Base-by-base conservation (phyloP, 2,797 vertebrate genomes). In the Rhabdomys pumilio region DNA sequence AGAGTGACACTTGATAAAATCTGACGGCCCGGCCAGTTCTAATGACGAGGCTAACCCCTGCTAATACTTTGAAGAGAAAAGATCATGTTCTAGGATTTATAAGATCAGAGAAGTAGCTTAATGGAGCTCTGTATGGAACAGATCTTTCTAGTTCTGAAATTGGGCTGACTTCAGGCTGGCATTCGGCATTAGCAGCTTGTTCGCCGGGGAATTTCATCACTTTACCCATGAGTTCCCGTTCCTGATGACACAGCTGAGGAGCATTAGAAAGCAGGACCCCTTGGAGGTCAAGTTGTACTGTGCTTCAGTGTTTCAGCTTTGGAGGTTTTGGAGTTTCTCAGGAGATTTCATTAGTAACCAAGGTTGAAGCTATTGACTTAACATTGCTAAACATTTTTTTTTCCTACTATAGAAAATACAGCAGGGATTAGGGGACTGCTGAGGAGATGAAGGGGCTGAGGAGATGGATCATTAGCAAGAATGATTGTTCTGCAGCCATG, bases 31-130 rank as follows among this genome's bases (percentile, higher is more conserved):
- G 90, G 61, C 26, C 93, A 75, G 88, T 76, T 86, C 63, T 86
- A 69, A 92, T 89, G 79, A 86, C 89, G 92, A 93, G 73, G 73
- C 20, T 86, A 79, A 94, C n/a, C 90, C 61, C 57, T 95, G 75
- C 57, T 96, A 59, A 59, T 76, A 86, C 80, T 94, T 93, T 38
- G 59, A 94, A 89, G 76, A 89, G 38, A 92, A 89, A 83, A 59
- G 44, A 53, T 95, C 88, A 61, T 88, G 59, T 87, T 91, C 17
- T 11, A 57, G 59, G 72, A 91, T 38, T 91, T 81, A 9, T 7
- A 95, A 86, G 67, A 96, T 94, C 76, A 87, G 84, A 96, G 76
- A 93, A 88, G 47, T 57, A 87, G 44, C 55, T 85, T 94, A 47
- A 77, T 26, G 63, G 61, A 72, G 2, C 63, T 2, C 20, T 38